Evolutionary conservation across 2,113 vertebrate genomes (phyloP).

Genomic region (Cariama cristata): DNA sequence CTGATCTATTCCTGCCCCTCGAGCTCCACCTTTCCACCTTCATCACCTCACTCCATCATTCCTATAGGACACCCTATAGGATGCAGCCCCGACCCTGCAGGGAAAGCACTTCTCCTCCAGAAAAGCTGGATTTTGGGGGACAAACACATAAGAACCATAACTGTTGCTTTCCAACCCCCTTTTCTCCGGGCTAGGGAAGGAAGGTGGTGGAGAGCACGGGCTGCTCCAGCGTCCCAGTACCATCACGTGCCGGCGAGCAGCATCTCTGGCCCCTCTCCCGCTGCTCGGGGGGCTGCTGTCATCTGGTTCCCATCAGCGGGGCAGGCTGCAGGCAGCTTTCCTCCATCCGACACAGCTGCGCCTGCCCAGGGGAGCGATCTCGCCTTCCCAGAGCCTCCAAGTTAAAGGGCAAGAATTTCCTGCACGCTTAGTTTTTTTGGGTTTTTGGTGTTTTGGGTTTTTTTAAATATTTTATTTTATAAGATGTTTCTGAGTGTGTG

Average conservation of each 20-base stretch:
- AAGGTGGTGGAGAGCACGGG: not conserved
- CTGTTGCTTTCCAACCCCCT: not conserved
- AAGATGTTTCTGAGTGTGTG: not conserved
- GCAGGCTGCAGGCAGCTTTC: conserved; percentile 1
- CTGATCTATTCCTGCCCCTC: not conserved
- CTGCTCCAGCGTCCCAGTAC: not conserved
- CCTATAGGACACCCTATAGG: not conserved
- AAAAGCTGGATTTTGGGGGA: not conserved
- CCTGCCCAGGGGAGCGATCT: conserved; percentile 13
- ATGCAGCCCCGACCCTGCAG: not conserved
- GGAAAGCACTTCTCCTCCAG: not conserved
- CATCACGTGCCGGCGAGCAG: not conserved
- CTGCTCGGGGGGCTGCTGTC: not conserved
- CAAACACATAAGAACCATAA: not conserved
- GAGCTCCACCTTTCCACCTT: not conserved
- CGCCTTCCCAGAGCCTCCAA: conserved; percentile 19
- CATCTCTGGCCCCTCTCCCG: not conserved
- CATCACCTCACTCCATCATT: not conserved
- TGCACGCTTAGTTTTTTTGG: not conserved
- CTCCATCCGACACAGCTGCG: conserved; percentile 19
- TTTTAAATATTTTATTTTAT: not conserved
- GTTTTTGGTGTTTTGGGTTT: too few relatives aligned
- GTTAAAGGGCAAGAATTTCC: conserved; percentile 60
- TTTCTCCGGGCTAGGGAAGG: not conserved
- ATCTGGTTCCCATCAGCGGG: conserved; percentile 58